Evolutionary conservation across 2,113 vertebrate genomes (phyloP).

Genomic region (Zosterops pallidus): DNA sequence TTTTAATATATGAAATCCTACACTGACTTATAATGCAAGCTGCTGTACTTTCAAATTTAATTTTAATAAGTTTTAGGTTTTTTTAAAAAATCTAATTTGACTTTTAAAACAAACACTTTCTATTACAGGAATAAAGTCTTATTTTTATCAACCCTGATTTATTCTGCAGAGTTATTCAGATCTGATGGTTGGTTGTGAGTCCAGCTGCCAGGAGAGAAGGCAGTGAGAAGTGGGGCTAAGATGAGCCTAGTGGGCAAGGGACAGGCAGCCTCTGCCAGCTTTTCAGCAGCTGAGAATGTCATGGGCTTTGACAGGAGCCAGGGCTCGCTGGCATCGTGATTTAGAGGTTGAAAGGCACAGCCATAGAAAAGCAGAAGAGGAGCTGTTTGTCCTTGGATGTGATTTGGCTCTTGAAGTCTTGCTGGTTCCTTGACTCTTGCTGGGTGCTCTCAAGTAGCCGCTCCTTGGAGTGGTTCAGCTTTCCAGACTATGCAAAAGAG

Average conservation of each 20-base stretch:
- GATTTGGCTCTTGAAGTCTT: background rate
- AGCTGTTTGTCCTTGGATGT: background rate
- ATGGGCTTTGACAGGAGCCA: background rate
- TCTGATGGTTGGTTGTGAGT: background rate
- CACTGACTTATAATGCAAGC: background rate
- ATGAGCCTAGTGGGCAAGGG: background rate
- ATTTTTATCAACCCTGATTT: background rate
- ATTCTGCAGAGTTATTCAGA: background rate
- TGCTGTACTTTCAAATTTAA: background rate
- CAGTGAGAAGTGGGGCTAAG: background rate
- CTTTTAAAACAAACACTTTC: background rate
- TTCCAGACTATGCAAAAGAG: background rate
- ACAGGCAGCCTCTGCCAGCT: background rate
- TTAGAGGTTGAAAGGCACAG: background rate
- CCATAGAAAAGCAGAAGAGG: background rate
- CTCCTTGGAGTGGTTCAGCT: background rate
- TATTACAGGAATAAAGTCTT: background rate
- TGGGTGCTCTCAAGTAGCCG: background rate
- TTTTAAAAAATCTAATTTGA: background rate
- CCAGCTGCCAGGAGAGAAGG: background rate
- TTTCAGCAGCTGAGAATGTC: background rate
- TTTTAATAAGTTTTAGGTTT: background rate
- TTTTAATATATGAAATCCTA: conserved; percentile 25
- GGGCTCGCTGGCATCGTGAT: fast-evolving
- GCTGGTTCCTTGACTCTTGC: background rate